A percentile compares a stretch with the other conserved stretches of the same genome.
These are phyloP conservation scores for Hystrix brachyura DNA, from an alignment of 2,113 vertebrate species.

Conservation along the genomic window DNA sequence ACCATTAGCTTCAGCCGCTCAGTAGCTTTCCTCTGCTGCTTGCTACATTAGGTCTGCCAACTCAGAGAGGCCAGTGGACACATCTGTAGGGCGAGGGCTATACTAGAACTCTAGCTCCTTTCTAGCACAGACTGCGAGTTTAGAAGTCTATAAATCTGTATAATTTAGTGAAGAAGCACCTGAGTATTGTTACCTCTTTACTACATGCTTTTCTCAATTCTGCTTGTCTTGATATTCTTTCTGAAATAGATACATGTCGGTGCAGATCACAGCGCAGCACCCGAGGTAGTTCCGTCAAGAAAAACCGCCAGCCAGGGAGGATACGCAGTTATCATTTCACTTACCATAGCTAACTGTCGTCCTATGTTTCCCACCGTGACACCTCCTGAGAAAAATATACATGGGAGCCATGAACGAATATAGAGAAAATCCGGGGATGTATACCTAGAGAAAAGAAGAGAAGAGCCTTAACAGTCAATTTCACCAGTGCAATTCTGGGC, in stretches of 20 bases:
- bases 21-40: too few relatives aligned
- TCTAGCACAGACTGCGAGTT: accelerated
- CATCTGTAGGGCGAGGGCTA: accelerated
- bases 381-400: constrained; percentile 99
- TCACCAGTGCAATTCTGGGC: accelerated
- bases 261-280: accelerated
- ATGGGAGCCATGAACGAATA: constrained; percentile 98
- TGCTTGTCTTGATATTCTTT: not conserved
- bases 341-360: constrained; percentile 96
- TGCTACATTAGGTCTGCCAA: accelerated
- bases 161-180: not conserved
- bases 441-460: constrained; percentile 89
- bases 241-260: not conserved
- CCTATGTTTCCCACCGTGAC: constrained; percentile 99
- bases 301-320: not conserved
- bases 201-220: not conserved
- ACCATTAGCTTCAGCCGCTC: not conserved
- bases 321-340: not conserved
- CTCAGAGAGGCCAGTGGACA: accelerated
- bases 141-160: accelerated
- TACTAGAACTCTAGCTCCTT: not conserved
- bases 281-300: accelerated
- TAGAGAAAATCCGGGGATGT: constrained; percentile 98
- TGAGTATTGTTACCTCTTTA: too few relatives aligned
- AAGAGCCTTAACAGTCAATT: not conserved